A percentile compares a stretch with the other conserved stretches of the same genome.
These are phyloP conservation scores for Atlantisia rogersi DNA, from an alignment of 2,113 vertebrate genomes.

Conservation along the genomic window DNA sequence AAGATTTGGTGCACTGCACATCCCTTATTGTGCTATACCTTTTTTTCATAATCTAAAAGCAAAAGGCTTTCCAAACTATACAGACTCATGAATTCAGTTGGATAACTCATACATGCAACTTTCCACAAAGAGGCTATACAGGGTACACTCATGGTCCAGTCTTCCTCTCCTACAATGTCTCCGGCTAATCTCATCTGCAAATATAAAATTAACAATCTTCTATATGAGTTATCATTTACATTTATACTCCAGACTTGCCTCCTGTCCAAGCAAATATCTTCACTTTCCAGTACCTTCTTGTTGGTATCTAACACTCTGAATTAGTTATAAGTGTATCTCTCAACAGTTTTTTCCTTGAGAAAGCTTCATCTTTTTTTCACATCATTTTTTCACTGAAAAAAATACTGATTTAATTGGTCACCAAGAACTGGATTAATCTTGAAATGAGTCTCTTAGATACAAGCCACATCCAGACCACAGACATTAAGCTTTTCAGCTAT, in stretches of 20 bases:
- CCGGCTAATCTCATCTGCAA: conserved; percentile 8
- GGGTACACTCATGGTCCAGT: not conserved
- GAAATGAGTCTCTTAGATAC: not conserved
- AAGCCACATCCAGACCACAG: not conserved
- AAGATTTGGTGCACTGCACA: not conserved
- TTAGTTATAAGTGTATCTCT: not conserved
- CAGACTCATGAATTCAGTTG: not conserved
- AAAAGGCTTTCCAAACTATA: not conserved
- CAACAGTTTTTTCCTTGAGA: not conserved
- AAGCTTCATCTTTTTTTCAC: not conserved
- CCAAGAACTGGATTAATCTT: not conserved
- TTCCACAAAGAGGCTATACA: not conserved
- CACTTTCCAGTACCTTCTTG: not conserved
- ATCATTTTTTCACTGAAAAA: not conserved
- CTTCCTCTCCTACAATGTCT: not conserved
- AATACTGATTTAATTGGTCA: not conserved
- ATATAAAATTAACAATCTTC: not conserved
- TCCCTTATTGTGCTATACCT: not conserved
- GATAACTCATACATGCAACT: not conserved
- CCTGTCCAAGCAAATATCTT: not conserved
- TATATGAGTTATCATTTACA: not conserved
- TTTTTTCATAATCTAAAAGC: not conserved
- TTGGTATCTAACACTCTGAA: not conserved
- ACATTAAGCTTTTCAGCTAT: not conserved
- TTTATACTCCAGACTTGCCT: not conserved